A percentile compares a stretch with the other conserved stretches of the same genome.
Conservation (phyloP, 2,113 vertebrate genomes). For the Gymnorhina tibicen region DNA sequence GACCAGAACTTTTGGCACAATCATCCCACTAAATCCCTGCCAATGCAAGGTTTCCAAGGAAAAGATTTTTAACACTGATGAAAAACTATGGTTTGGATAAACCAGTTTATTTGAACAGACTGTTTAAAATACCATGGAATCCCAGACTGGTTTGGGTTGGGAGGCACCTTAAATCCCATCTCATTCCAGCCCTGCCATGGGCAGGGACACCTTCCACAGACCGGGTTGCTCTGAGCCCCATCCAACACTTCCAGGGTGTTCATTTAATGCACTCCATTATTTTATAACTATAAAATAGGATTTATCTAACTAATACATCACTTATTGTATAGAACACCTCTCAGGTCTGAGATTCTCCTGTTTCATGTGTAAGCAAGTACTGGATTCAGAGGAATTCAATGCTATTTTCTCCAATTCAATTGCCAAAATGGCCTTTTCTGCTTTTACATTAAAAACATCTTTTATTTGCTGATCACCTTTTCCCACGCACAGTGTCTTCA, state of each 20-base stretch:
- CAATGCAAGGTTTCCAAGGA: background rate
- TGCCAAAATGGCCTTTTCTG: background rate
- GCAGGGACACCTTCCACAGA: background rate
- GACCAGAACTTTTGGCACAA: background rate
- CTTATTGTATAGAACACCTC: background rate
- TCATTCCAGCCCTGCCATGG: background rate
- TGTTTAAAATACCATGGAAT: background rate
- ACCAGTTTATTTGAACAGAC: background rate
- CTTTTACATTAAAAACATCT: background rate
- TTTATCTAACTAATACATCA: background rate
- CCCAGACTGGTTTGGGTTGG: background rate
- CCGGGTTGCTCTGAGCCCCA: background rate
- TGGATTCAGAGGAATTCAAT: background rate
- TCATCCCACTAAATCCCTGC: background rate
- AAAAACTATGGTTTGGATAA: background rate
- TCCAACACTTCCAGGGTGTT: background rate
- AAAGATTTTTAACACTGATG: background rate
- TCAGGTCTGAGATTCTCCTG: background rate
- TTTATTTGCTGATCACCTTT: background rate
- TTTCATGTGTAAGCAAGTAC: background rate
- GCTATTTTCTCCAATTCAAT: background rate
- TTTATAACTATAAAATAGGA: background rate
- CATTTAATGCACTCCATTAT: background rate
- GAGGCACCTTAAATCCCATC: background rate
- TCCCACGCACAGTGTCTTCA: background rate